phyloP scores from a whole-genome alignment of 1,140 invertebrate genomes.

The Diachasma alloeum region DNA sequence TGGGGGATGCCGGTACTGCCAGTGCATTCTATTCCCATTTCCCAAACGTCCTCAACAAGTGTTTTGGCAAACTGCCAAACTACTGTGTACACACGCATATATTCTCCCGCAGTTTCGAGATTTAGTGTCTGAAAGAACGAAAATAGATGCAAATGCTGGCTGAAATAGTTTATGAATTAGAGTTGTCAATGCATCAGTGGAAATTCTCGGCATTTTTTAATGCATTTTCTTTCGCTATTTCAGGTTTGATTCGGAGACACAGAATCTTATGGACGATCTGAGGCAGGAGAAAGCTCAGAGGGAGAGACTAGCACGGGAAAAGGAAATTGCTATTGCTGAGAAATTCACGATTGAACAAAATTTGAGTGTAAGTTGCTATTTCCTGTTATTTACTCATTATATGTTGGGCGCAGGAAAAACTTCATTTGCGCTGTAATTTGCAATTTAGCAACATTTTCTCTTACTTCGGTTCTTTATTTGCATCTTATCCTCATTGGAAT shows the following conservation, averaged over 20 bases:
- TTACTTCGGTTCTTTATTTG: too few relatives aligned
- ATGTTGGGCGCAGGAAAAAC: too few relatives aligned
- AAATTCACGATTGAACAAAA: conserved; percentile 88
- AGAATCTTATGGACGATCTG: conserved; percentile 82
- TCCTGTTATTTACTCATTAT: not conserved
- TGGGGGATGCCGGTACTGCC: not conserved
- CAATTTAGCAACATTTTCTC: too few relatives aligned
- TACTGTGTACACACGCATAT: conserved; percentile 29
- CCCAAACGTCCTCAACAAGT: conserved; percentile 54
- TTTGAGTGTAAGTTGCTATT: conserved; percentile 74
- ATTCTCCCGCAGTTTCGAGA: not conserved
- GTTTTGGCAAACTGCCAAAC: conserved; percentile 52
- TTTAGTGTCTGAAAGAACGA: not conserved
- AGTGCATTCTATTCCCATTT: conserved; percentile 48
- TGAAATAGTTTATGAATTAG: not conserved
- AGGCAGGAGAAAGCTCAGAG: conserved; percentile 79
- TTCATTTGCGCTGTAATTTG: too few relatives aligned
- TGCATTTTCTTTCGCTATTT: not conserved
- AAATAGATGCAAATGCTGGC: not conserved
- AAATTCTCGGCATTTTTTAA: not conserved
- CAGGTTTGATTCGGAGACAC: conserved; percentile 88
- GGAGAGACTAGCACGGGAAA: conserved; percentile 83
- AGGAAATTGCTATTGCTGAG: conserved; percentile 82
- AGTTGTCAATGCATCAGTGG: too few relatives aligned
- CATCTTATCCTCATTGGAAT: too few relatives aligned